A percentile compares a stretch with the other conserved stretches of the same genome.
These are phyloP conservation scores for Microcebus murinus DNA, from an alignment of 2,113 vertebrate species.

Conservation along the genomic window DNA sequence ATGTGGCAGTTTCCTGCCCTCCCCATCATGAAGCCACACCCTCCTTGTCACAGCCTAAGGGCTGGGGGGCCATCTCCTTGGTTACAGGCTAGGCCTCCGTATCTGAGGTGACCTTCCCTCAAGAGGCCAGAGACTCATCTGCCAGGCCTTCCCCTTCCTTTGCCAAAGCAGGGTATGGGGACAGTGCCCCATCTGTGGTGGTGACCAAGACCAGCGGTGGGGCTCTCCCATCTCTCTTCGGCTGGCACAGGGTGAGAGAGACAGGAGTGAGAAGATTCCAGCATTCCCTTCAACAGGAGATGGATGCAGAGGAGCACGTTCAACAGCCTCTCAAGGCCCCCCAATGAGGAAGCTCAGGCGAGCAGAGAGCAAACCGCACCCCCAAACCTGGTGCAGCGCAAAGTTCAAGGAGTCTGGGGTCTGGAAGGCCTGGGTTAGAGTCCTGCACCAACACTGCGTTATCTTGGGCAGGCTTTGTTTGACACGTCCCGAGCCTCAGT, in stretches of 20 bases:
- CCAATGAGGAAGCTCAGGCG: background rate
- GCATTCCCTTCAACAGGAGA: background rate
- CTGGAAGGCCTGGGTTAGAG: background rate
- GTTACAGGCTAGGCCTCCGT: conserved; percentile 13
- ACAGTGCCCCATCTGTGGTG: background rate
- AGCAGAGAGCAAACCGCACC: background rate
- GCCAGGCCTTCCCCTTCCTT: background rate
- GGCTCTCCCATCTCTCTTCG: background rate
- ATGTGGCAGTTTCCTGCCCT: background rate
- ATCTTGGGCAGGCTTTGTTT: background rate
- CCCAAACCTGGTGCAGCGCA: background rate
- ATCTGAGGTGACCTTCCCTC: conserved; percentile 19
- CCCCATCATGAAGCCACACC: background rate
- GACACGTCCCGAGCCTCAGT: background rate
- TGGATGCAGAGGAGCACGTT: fast-evolving
- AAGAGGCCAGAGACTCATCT: background rate
- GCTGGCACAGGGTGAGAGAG: background rate
- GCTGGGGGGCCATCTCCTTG: conserved; percentile 41
- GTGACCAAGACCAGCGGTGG: background rate
- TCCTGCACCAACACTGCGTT: background rate
- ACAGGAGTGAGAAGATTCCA: background rate
- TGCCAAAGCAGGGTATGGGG: background rate
- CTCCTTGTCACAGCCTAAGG: background rate
- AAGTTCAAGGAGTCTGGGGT: background rate
- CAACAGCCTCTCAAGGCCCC: background rate